These are phyloP conservation scores for Cephus runcator DNA, from an alignment of 2,888 invertebrate species.

Conservation along the genomic window DNA sequence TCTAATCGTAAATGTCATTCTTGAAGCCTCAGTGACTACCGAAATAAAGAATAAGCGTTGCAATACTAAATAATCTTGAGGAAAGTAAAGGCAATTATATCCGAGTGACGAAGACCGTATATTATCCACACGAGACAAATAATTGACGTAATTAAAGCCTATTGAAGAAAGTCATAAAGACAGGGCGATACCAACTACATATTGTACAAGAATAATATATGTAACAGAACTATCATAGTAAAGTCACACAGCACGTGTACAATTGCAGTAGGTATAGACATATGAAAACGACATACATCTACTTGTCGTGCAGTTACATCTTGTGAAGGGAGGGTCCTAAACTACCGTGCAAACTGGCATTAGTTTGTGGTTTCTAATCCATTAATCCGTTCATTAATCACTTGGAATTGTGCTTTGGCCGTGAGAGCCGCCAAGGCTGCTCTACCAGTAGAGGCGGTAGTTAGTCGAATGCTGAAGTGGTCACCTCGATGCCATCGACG, in stretches of 20 bases:
- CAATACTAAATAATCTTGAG: background rate
- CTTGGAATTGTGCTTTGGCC: conserved; percentile 17
- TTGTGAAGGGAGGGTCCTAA: background rate
- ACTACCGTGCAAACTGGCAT: conserved; percentile 45
- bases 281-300: background rate
- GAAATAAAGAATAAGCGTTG: background rate
- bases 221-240: background rate
- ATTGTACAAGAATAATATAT: background rate
- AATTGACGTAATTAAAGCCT: background rate
- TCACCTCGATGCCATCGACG: conserved; percentile 6
- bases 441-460: background rate
- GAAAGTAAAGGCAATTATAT: background rate
- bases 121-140: background rate
- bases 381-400: conserved; percentile 56
- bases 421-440: background rate
- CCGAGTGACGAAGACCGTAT: background rate
- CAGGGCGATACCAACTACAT: background rate
- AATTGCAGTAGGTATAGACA: background rate
- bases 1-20: conserved; percentile 1
- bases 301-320: background rate
- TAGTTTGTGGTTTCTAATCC: conserved; percentile 54
- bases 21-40: background rate
- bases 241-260: background rate
- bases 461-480: conserved; percentile 2
- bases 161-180: background rate